Evolutionary conservation across 2,797 vertebrate genomes (phyloP).

Genomic region (Acanthurus leucopareius): DNA sequence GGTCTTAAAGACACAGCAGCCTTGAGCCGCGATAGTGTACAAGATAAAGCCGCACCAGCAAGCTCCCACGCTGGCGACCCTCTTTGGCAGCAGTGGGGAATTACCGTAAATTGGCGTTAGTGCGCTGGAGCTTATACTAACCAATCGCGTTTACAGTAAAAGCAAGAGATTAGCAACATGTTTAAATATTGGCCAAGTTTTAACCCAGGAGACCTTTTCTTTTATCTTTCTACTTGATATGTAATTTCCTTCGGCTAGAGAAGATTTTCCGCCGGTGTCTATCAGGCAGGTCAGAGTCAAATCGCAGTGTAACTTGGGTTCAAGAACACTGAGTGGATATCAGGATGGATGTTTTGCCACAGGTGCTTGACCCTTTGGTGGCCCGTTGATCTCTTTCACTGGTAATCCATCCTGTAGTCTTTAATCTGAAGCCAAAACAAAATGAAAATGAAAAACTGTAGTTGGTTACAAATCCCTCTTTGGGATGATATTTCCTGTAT

Average conservation of each 20-base stretch:
- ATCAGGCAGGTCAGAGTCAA: conserved; percentile 9
- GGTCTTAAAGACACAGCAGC: conserved; percentile 74
- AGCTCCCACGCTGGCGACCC: conserved; percentile 32
- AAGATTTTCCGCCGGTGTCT: conserved; percentile 5
- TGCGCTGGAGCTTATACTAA: background rate
- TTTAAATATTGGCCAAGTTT: background rate
- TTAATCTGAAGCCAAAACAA: conserved; percentile 6
- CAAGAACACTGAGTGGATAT: background rate
- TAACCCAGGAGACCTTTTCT: background rate
- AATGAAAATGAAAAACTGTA: background rate
- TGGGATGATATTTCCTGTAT: background rate
- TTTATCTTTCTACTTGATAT: background rate
- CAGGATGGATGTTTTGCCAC: background rate
- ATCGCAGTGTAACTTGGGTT: background rate
- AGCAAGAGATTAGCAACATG: background rate
- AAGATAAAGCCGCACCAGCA: accelerated
- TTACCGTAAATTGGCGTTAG: background rate
- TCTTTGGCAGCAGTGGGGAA: conserved; percentile 18
- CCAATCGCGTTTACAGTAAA: background rate
- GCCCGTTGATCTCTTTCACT: background rate
- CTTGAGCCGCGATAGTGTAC: background rate
- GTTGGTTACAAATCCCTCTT: background rate
- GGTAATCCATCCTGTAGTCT: background rate
- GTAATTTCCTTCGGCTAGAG: background rate
- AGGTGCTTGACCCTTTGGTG: background rate